Percentiles rank a stretch among this genome's conserved stretches.
Conservation (phyloP, 1,140 invertebrate genomes). For the Drosophila repletoides region DNA sequence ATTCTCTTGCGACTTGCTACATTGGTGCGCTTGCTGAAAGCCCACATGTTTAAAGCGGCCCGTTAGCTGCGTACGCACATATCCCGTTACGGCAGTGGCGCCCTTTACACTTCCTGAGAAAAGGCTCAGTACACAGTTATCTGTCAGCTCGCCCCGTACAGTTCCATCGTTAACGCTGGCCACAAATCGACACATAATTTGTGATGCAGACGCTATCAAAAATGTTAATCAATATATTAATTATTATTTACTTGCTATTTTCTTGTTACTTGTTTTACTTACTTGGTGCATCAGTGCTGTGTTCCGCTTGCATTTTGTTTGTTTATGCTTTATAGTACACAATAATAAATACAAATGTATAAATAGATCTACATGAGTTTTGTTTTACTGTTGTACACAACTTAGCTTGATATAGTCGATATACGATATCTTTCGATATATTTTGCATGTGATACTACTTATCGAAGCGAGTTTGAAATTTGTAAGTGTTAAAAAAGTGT, state of each 20-base stretch:
- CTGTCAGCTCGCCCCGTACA: constrained; percentile 21
- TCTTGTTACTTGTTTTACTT: no score
- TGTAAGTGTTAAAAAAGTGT: neutral
- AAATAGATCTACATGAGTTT: no score
- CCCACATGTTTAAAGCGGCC: constrained; percentile 27
- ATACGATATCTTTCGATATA: constrained; percentile 5
- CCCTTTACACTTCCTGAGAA: constrained; percentile 33
- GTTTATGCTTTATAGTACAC: neutral
- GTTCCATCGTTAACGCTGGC: constrained; percentile 19
- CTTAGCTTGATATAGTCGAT: neutral
- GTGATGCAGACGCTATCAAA: neutral
- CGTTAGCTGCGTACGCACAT: constrained; percentile 22
- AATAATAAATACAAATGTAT: no score
- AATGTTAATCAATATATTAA: neutral
- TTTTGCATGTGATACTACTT: no score
- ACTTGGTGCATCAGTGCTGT: neutral
- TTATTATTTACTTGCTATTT: no score
- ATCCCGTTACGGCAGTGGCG: constrained; percentile 5
- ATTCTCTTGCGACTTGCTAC: neutral
- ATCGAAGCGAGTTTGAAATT: no score
- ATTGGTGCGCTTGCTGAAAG: constrained; percentile 17
- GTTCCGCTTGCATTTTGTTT: constrained; percentile 1
- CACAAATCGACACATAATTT: constrained; percentile 29
- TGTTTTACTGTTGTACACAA: no score
- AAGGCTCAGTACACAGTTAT: constrained; percentile 44